Conservation (phyloP, 2,797 vertebrate genomes). For the Falco columbarius region DNA sequence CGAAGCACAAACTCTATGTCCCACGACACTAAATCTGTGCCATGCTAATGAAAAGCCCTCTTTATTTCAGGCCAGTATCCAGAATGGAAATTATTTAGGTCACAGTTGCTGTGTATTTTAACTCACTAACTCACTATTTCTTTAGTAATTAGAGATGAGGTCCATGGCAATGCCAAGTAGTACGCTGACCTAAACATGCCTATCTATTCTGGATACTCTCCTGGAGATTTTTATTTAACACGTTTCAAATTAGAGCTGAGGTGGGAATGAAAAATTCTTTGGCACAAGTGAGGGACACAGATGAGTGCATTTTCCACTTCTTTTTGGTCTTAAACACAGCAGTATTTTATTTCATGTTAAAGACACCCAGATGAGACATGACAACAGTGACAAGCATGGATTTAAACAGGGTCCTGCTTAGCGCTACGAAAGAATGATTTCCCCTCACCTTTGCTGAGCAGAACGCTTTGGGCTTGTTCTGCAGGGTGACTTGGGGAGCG, state of each 20-base stretch:
- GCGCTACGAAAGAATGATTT: neutral
- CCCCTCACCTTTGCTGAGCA: neutral
- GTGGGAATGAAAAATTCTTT: constrained; percentile 51
- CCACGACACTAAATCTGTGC: constrained; percentile 62
- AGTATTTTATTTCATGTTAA: constrained; percentile 15
- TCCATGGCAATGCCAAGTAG: constrained; percentile 4
- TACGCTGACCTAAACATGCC: constrained; percentile 42
- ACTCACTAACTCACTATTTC: constrained; percentile 61
- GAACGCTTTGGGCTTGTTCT: neutral
- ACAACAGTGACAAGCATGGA: neutral
- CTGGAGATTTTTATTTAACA: constrained; percentile 59
- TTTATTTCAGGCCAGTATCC: constrained; percentile 59
- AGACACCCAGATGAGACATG: constrained; percentile 2
- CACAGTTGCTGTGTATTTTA: constrained; percentile 46
- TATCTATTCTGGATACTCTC: constrained; percentile 55
- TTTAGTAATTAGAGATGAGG: constrained; percentile 71
- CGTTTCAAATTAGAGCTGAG: constrained; percentile 39
- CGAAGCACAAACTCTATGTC: constrained; percentile 24
- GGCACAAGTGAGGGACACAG: neutral
- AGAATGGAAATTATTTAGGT: constrained; percentile 69
- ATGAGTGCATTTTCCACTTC: constrained; percentile 21
- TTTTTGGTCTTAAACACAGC: neutral
- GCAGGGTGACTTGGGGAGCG: neutral
- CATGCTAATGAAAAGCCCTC: constrained; percentile 53
- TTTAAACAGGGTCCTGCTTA: neutral